Evolutionary conservation across 2,113 vertebrate species (phyloP).

Genomic region (Trinectes maculatus): DNA sequence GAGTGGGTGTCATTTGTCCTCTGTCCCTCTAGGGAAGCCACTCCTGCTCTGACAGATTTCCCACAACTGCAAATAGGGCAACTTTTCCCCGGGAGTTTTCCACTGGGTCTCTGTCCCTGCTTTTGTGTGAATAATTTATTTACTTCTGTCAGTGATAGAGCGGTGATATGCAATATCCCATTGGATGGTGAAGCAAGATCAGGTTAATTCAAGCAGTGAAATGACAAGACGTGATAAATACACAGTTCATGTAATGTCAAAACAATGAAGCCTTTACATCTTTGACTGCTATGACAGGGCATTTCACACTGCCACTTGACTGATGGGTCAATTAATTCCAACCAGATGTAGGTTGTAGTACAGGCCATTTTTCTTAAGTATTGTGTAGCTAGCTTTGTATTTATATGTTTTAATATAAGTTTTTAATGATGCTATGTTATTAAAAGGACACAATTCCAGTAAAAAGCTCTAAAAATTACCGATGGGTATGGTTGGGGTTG

Average conservation of each 20-base stretch:
- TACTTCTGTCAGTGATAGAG: slow-evolving; percentile 64
- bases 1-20: slow-evolving; percentile 79
- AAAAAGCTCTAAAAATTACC: too few species aligned
- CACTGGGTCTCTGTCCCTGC: slow-evolving; percentile 35
- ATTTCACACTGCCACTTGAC: slow-evolving; percentile 25
- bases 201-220: slow-evolving; percentile 54
- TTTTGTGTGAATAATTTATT: slow-evolving; percentile 78
- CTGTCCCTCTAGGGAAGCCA: slow-evolving; percentile 71
- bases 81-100: slow-evolving; percentile 57
- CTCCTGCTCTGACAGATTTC: slow-evolving; percentile 78
- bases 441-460: too few species aligned
- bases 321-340: slow-evolving; percentile 19
- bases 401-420: background rate
- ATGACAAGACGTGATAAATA: slow-evolving; percentile 67
- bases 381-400: background rate
- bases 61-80: slow-evolving; percentile 75
- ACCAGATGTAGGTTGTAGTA: background rate
- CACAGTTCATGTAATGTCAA: slow-evolving; percentile 44
- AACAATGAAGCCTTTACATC: slow-evolving; percentile 49
- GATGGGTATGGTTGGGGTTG: too few species aligned
- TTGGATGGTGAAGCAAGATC: slow-evolving; percentile 30
- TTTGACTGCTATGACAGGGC: slow-evolving; percentile 29
- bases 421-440: background rate
- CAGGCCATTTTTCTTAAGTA: background rate
- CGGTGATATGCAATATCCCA: slow-evolving; percentile 38